These are phyloP conservation scores for Tortricodes alternella DNA, from an alignment of 2,888 invertebrate species.

Conservation along the genomic window DNA sequence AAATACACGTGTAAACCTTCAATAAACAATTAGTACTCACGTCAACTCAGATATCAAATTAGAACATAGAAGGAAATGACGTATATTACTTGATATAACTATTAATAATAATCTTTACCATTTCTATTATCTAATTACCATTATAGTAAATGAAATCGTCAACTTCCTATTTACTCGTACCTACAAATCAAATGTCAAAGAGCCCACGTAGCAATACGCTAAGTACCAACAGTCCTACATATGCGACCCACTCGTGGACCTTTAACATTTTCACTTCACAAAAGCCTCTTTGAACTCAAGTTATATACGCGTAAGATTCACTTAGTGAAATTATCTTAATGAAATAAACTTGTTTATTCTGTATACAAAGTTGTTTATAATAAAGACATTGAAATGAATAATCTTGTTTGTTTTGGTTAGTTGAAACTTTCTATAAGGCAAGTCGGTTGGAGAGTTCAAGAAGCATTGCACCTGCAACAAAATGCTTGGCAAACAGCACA, in stretches of 20 bases:
- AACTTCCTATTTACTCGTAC: background rate
- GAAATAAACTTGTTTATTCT: constrained; percentile 6
- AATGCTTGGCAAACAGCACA: background rate
- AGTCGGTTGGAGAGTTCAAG: too few relatives aligned
- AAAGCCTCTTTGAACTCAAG: constrained; percentile 15
- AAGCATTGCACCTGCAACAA: background rate
- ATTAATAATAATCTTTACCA: too few relatives aligned
- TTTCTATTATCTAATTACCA: too few relatives aligned
- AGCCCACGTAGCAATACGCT: background rate
- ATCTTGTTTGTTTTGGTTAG: background rate
- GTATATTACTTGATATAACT: too few relatives aligned
- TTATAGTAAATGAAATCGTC: background rate
- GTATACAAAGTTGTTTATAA: constrained; percentile 1
- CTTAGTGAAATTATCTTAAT: constrained; percentile 24
- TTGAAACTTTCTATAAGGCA: background rate
- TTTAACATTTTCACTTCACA: constrained; percentile 23
- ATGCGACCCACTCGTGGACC: constrained; percentile 13
- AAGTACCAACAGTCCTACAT: background rate
- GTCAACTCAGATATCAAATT: too few relatives aligned
- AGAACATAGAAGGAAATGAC: too few relatives aligned
- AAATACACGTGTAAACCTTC: too few relatives aligned
- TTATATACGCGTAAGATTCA: constrained; percentile 24
- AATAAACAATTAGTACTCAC: too few relatives aligned
- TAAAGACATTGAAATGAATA: background rate
- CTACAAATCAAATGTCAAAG: background rate